Conservation (phyloP, 2,113 vertebrate genomes). For the Myiozetetes cayanensis region DNA sequence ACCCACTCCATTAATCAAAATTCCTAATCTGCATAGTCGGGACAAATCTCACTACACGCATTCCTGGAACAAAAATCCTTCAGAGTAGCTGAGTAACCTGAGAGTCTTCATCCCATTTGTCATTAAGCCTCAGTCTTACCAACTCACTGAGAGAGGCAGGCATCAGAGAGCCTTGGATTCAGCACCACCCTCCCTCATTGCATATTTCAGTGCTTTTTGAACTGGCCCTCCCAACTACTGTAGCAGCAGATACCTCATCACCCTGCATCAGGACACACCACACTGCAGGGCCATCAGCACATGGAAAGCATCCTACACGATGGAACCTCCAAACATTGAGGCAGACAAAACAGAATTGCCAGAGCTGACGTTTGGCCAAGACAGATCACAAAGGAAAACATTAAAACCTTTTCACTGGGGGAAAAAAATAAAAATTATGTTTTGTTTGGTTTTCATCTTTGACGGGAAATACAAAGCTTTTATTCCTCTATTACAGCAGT, state of each 20-base stretch:
- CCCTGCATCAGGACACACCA: not conserved
- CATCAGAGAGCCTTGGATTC: not conserved
- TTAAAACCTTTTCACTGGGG: not conserved
- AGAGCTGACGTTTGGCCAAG: not conserved
- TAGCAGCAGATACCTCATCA: accelerated
- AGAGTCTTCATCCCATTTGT: not conserved
- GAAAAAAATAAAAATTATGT: not conserved
- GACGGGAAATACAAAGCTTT: not conserved
- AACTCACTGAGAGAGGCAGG: not conserved
- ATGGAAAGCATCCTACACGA: accelerated
- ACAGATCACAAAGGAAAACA: not conserved
- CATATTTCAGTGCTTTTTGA: not conserved
- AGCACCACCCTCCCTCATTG: not conserved
- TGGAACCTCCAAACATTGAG: not conserved
- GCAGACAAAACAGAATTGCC: not conserved
- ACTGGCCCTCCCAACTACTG: not conserved
- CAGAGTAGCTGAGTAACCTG: not conserved
- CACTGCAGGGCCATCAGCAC: not conserved
- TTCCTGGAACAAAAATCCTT: not conserved
- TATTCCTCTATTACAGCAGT: not conserved
- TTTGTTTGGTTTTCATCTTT: not conserved
- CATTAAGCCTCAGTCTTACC: not conserved
- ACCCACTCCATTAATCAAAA: not conserved
- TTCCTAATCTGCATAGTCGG: not conserved
- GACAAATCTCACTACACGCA: not conserved